Base-by-base conservation (phyloP, 2,797 vertebrate species). In the Parauchenoglanis ngamensis region DNA sequence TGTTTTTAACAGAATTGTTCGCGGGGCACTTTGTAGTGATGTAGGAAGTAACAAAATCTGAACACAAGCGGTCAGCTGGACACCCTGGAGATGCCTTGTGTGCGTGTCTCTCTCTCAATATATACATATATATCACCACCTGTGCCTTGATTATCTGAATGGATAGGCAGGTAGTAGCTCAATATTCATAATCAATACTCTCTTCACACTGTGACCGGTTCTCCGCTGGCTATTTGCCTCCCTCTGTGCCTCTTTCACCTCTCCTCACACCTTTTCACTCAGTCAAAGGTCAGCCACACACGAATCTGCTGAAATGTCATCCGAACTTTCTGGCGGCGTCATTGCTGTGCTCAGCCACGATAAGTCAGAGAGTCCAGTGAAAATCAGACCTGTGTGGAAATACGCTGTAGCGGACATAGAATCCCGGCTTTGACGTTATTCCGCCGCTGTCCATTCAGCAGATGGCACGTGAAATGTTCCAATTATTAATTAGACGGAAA, bases 291-390 rank as follows among this genome's bases (percentile, higher is more conserved):
- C 70, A 54, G 44, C 68, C 87, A 93, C 93, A 88, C 92, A 92
- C 91, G 85, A 87, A 90, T 90, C 94, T 89, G 92, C 90, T 91
- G 83, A 94, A 96, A 95, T 95, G 94, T 95, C 95, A 95, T 85
- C 86, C 2, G 78, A 93, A 91, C 94, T 94, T 89, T 28, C 85
- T 31, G 85, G 83, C 44, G 79, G 93, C 28, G 21, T 0, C 8
- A 28, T 40, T 3, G 31, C 49, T 11, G 15, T 78, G 17, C 56
- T 40, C 54, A 5, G 52, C n/a, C 7, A 23, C 4, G 72, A 46
- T 35, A 23, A 72, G 35, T 44, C 23, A 46, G 35, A 40, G 79
- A 54, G 82, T 57, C 8, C 46, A 81, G 63, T 76, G 78, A 83
- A 73, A 85, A 87, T 84, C 65, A 8, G 49, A 78, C 76, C n/a